Conservation (phyloP, 2,113 vertebrate species). For the Crotalus horridus region DNA sequence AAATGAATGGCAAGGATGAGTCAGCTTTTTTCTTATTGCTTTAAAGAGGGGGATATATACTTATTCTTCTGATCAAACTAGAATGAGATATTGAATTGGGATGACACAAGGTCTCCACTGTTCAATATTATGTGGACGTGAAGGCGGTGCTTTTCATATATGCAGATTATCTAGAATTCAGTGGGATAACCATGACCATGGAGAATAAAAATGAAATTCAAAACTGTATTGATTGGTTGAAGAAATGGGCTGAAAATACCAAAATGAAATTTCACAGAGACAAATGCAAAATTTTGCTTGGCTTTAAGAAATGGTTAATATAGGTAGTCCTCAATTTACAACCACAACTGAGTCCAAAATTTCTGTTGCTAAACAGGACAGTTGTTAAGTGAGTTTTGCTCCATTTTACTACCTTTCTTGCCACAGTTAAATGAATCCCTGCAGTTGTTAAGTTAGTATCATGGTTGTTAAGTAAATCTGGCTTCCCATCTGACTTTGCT, state of each 20-base stretch:
- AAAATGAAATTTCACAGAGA: not conserved
- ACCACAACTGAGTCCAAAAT: too few relatives aligned
- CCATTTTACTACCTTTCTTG: too few relatives aligned
- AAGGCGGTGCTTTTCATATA: not conserved
- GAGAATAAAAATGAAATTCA: not conserved
- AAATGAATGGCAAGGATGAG: not conserved
- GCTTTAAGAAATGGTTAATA: too few relatives aligned
- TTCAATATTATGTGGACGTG: not conserved
- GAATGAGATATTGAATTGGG: not conserved
- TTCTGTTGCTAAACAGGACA: too few relatives aligned
- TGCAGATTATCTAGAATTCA: not conserved
- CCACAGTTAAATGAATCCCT: too few relatives aligned
- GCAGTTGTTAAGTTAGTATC: too few relatives aligned
- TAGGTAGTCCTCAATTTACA: too few relatives aligned
- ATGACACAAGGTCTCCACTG: not conserved
- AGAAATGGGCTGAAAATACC: not conserved
- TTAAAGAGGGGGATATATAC: not conserved
- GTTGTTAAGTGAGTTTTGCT: too few relatives aligned
- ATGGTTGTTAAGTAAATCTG: too few relatives aligned
- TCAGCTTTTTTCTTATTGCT: not conserved
- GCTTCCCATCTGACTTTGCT: too few relatives aligned
- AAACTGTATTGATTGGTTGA: not conserved
- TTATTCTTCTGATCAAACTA: not conserved
- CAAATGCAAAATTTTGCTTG: too few relatives aligned
- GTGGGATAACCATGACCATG: not conserved